Conservation (phyloP, 2,113 vertebrate genomes). For the Neoarius graeffei region DNA sequence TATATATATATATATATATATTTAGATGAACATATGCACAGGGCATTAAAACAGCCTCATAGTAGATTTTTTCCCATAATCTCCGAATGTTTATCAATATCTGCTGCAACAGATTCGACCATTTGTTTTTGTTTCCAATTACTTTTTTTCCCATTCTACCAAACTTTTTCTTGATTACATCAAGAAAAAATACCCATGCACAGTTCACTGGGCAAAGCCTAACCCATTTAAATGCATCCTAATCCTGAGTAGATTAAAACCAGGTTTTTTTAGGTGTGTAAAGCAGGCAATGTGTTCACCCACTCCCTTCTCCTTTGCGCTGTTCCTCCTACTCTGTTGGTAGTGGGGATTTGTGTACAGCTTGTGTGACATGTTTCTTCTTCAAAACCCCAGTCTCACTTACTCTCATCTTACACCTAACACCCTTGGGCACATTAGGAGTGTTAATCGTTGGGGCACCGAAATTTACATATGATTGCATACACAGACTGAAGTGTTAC, state of each 20-base stretch:
- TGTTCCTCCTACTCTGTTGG: slow-evolving; percentile 32
- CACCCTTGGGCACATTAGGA: slow-evolving; percentile 36
- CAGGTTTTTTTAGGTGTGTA: slow-evolving; percentile 53
- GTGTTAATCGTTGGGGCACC: slow-evolving; percentile 37
- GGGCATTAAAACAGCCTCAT: not conserved
- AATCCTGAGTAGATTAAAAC: slow-evolving; percentile 59
- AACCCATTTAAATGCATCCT: slow-evolving; percentile 49
- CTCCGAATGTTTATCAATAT: not conserved
- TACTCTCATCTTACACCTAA: slow-evolving; percentile 5
- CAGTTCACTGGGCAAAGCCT: slow-evolving; percentile 16
- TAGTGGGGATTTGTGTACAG: slow-evolving; percentile 1
- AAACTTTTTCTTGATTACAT: not conserved
- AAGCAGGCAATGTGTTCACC: slow-evolving; percentile 32
- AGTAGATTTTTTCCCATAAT: not conserved
- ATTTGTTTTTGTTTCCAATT: not conserved
- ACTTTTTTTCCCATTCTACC: not conserved
- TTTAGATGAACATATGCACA: not conserved
- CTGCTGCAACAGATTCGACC: not conserved
- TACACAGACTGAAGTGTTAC: slow-evolving; percentile 31
- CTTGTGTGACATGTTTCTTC: slow-evolving; percentile 15
- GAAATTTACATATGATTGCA: not conserved
- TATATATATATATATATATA: no score
- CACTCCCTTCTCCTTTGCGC: slow-evolving; percentile 23
- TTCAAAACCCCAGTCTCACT: slow-evolving; percentile 16
- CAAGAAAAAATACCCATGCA: slow-evolving; percentile 9